These are phyloP conservation scores for Camelus dromedarius DNA, from an alignment of 2,113 vertebrate genomes.

Conservation along the genomic window DNA sequence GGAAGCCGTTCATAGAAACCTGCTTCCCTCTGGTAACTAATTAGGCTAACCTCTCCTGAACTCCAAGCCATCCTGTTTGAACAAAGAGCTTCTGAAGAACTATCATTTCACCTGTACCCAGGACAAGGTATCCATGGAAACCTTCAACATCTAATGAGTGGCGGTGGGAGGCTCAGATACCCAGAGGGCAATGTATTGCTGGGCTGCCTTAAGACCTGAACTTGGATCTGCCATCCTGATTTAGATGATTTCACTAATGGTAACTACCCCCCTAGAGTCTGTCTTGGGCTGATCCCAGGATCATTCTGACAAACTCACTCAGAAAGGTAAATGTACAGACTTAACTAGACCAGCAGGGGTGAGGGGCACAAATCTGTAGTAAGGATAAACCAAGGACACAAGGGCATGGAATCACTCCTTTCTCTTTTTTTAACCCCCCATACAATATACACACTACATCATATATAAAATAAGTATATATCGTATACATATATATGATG, in stretches of 20 bases:
- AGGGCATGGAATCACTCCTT: neutral
- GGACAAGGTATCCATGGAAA: constrained; percentile 34
- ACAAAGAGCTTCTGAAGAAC: neutral
- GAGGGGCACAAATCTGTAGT: neutral
- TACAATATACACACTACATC: neutral
- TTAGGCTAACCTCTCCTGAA: neutral
- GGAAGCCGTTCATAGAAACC: constrained; percentile 5
- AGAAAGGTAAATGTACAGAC: constrained; percentile 35
- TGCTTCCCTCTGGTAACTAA: constrained; percentile 58
- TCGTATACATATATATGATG: neutral
- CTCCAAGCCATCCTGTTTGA: neutral
- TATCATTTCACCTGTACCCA: constrained; percentile 20
- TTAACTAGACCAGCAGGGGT: neutral
- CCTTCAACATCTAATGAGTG: neutral
- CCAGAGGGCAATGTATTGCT: neutral
- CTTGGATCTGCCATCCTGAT: neutral
- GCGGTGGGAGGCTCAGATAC: neutral
- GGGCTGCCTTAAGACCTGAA: neutral
- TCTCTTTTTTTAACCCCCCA: neutral
- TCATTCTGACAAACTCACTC: constrained; percentile 44
- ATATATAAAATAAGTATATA: neutral
- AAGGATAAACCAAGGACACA: constrained; percentile 53
- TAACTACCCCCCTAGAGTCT: neutral
- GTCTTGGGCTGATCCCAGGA: neutral
- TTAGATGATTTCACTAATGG: neutral